A percentile compares a stretch with the other conserved stretches of the same genome.
phyloP scores from a whole-genome alignment of 2,113 vertebrate genomes.

The Pollachius pollachius region DNA sequence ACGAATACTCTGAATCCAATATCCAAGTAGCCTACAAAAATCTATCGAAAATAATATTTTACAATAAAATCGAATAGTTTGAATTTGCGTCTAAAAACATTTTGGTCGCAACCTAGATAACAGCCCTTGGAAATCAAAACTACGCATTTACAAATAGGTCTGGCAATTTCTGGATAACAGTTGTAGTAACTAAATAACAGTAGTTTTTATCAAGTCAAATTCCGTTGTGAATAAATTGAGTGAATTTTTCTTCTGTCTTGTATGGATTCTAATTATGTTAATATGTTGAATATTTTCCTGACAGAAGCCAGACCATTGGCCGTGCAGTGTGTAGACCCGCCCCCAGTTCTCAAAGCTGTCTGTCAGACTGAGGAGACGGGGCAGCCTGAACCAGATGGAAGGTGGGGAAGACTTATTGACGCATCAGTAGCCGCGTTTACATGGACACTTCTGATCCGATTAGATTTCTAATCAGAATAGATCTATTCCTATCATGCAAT shows the following conservation, averaged over 20 bases:
- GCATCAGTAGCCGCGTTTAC: not conserved
- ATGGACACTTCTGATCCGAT: not conserved
- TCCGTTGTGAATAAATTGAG: not conserved
- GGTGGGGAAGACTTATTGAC: conserved; percentile 39
- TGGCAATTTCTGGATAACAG: too few relatives aligned
- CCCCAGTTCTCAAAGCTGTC: not conserved
- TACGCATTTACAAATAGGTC: too few relatives aligned
- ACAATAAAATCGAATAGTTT: too few relatives aligned
- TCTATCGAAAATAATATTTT: too few relatives aligned
- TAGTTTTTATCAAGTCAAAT: not conserved
- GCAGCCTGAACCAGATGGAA: conserved; percentile 14
- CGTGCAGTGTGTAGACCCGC: not conserved
- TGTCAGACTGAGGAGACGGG: not conserved
- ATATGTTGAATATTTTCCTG: not conserved
- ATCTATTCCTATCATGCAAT: too few relatives aligned
- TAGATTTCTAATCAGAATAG: not conserved
- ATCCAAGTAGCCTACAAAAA: too few relatives aligned
- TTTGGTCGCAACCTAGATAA: too few relatives aligned
- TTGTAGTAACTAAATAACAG: too few relatives aligned
- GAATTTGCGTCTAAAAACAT: too few relatives aligned
- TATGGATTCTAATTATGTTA: not conserved
- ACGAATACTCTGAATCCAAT: too few relatives aligned
- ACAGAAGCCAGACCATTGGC: not conserved
- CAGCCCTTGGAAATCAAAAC: too few relatives aligned
- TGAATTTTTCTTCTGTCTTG: too few relatives aligned